Percentiles rank a stretch among this genome's conserved stretches.
Conservation (phyloP, 2,113 vertebrate species). For the Stercorarius parasiticus region DNA sequence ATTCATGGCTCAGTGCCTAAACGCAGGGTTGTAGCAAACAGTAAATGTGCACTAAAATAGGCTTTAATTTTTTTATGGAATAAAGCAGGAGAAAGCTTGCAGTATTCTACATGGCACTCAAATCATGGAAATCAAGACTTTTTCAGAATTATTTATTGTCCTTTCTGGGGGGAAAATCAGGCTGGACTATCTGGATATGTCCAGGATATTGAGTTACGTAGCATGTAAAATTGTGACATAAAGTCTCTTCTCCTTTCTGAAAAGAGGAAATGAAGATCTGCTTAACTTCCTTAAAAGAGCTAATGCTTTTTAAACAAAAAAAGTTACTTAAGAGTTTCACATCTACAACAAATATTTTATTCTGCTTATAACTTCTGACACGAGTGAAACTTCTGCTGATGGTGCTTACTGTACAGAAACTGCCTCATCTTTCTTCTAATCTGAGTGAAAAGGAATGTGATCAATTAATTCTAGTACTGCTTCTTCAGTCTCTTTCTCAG, state of each 20-base stretch:
- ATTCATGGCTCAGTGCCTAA: background rate
- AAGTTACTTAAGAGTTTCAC: background rate
- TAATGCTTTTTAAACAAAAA: background rate
- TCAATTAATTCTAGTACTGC: background rate
- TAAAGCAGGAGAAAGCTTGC: slow-evolving; percentile 12
- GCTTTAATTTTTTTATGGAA: slow-evolving; percentile 1
- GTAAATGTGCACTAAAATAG: background rate
- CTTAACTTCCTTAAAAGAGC: background rate
- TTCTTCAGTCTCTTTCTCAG: background rate
- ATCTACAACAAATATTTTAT: background rate
- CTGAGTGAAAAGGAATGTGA: background rate
- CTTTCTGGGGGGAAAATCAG: background rate
- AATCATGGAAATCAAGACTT: slow-evolving; percentile 4
- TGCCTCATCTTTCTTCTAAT: background rate
- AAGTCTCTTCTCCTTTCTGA: background rate
- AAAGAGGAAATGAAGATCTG: background rate
- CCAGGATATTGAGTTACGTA: background rate
- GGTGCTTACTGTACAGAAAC: background rate
- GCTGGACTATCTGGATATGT: background rate
- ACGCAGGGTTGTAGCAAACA: background rate
- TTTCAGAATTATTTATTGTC: background rate
- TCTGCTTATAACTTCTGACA: slow-evolving; percentile 10
- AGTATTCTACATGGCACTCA: background rate
- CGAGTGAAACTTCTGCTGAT: background rate
- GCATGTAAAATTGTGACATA: slow-evolving; percentile 1